Evolutionary conservation across 2,797 vertebrate species (phyloP).

Genomic region (Danio albolineatus): DNA sequence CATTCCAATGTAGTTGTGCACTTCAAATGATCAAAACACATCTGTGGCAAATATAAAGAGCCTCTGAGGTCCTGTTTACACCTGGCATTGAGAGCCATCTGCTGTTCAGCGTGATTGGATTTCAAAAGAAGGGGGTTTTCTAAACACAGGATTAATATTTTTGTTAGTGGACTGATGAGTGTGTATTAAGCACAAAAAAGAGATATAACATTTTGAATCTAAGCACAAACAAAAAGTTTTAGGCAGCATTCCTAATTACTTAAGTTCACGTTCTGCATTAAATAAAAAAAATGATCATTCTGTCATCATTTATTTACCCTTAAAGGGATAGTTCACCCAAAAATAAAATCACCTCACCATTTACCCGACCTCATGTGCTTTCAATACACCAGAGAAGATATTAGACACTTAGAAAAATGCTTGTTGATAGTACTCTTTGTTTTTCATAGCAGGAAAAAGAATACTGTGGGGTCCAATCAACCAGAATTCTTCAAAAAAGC

Average conservation of each 20-base stretch:
- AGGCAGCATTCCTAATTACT: not conserved
- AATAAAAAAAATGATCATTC: not conserved
- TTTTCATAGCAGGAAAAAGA: too few relatives aligned
- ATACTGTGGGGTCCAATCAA: too few relatives aligned
- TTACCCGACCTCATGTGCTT: too few relatives aligned
- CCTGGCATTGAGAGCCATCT: conserved; percentile 7
- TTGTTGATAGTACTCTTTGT: too few relatives aligned
- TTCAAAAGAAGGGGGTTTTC: not conserved
- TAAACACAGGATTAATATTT: not conserved
- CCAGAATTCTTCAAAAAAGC: too few relatives aligned
- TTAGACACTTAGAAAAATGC: too few relatives aligned
- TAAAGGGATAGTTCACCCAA: too few relatives aligned
- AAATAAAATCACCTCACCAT: too few relatives aligned
- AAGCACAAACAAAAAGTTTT: not conserved
- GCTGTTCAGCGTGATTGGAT: not conserved
- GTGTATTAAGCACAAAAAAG: not conserved
- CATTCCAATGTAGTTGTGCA: not conserved
- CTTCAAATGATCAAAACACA: conserved; percentile 3
- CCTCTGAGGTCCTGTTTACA: not conserved
- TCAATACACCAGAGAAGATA: too few relatives aligned
- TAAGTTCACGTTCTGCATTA: not conserved
- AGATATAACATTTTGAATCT: not conserved
- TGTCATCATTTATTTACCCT: too few relatives aligned
- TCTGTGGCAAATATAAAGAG: not conserved
- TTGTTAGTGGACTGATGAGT: not conserved